Percentiles rank a stretch among this genome's conserved stretches.
Evolutionary conservation across 30 jellyfish, hydroid and myxozoan species (phyloP).

Genomic region (Cassiopea andromeda): DNA sequence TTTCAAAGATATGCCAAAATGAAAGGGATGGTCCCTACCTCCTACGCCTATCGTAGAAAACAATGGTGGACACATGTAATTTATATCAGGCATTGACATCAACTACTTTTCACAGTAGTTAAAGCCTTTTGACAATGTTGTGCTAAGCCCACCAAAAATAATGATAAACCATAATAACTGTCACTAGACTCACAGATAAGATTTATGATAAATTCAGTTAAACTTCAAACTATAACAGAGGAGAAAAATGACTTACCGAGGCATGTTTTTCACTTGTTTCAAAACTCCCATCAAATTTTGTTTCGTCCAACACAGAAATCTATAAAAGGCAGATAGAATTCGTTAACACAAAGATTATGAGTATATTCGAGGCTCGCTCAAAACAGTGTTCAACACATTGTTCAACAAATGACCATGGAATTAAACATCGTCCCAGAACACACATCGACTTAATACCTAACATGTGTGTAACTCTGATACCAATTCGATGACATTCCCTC

Average conservation of each 20-base stretch:
- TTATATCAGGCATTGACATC: no score
- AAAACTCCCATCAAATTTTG: constrained; percentile 33
- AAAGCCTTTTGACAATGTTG: no score
- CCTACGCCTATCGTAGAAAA: no score
- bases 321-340: neutral
- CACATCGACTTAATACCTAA: neutral
- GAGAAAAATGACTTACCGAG: constrained; percentile 38
- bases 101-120: no score
- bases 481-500: neutral
- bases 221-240: neutral
- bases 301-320: constrained; percentile 44
- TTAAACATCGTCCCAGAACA: neutral
- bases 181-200: no score
- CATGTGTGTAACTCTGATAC: neutral
- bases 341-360: neutral
- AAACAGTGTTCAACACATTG: neutral
- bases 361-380: neutral
- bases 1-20: no score
- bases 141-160: no score
- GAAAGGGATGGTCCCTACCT: no score
- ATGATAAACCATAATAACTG: no score
- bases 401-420: no score
- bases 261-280: constrained; percentile 25
- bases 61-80: no score
- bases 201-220: neutral